phyloP scores from a whole-genome alignment of 1,140 invertebrate genomes.

The Zaprionus ornatus region DNA sequence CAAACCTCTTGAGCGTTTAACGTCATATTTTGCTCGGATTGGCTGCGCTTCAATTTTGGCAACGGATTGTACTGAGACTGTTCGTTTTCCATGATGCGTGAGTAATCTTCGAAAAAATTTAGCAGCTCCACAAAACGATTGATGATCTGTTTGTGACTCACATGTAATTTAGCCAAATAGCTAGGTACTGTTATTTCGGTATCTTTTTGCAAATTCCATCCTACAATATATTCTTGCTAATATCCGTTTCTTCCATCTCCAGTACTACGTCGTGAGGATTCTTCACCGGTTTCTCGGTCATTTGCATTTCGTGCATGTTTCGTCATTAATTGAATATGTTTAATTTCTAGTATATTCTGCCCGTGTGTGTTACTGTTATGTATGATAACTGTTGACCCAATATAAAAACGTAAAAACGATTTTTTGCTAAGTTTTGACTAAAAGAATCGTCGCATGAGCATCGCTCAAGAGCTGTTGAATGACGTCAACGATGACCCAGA shows the following conservation, averaged over 20 bases:
- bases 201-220: conserved; percentile 28
- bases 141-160: conserved; percentile 58
- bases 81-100: conserved; percentile 38
- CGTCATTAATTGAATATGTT: neutral
- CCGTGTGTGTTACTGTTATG: neutral
- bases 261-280: neutral
- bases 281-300: neutral
- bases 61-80: conserved; percentile 6
- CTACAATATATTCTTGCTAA: conserved; percentile 24
- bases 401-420: conserved; percentile 9
- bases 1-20: neutral
- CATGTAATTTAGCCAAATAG: conserved; percentile 50
- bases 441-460: no score
- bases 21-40: conserved; percentile 35
- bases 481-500: no score
- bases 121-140: conserved; percentile 59
- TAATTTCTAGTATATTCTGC: neutral
- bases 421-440: no score
- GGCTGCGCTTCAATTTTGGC: conserved; percentile 32
- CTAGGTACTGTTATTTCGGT: neutral
- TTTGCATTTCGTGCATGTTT: conserved; percentile 10
- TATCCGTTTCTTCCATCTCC: conserved; percentile 6
- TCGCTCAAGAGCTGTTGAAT: no score
- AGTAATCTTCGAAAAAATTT: conserved; percentile 56
- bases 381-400: neutral